Evolutionary conservation across 1,140 invertebrate genomes (phyloP).

Genomic region (Halyomorpha halys): DNA sequence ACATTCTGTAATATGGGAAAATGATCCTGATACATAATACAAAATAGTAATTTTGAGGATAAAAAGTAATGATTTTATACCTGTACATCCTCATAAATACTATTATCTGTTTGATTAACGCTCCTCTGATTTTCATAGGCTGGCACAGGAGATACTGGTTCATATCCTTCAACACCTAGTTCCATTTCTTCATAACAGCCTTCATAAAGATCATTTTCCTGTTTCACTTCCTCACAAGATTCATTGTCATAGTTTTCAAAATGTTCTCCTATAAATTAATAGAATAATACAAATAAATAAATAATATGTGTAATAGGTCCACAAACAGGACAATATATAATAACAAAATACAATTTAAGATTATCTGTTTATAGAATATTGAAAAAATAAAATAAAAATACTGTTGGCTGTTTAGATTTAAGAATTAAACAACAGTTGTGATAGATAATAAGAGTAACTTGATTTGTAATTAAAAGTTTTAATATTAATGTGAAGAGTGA

Average conservation of each 20-base stretch:
- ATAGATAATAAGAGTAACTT: no score
- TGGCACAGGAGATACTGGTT: conserved; percentile 11
- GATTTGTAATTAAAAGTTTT: no score
- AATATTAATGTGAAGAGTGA: no score
- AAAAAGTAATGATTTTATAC: not conserved
- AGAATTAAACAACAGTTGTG: no score
- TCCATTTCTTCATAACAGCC: conserved; percentile 21
- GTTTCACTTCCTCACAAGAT: conserved; percentile 12
- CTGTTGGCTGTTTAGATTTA: no score
- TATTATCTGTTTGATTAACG: conserved; percentile 6
- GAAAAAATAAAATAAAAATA: no score
- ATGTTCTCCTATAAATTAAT: not conserved
- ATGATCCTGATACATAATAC: not conserved
- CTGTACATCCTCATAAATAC: conserved; percentile 20
- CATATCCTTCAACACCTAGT: conserved; percentile 14
- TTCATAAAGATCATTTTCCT: conserved; percentile 25
- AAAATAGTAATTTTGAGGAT: not conserved
- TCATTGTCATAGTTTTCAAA: conserved; percentile 5
- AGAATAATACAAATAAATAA: not conserved
- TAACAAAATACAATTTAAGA: no score
- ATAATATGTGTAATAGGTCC: no score
- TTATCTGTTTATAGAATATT: no score
- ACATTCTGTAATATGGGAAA: no score
- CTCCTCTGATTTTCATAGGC: not conserved
- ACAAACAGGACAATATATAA: no score